Percentiles rank a stretch among this genome's conserved stretches.
Evolutionary conservation across 64 coral and sea anemone genomes (phyloP).

Genomic region (Platygyra sinensis): DNA sequence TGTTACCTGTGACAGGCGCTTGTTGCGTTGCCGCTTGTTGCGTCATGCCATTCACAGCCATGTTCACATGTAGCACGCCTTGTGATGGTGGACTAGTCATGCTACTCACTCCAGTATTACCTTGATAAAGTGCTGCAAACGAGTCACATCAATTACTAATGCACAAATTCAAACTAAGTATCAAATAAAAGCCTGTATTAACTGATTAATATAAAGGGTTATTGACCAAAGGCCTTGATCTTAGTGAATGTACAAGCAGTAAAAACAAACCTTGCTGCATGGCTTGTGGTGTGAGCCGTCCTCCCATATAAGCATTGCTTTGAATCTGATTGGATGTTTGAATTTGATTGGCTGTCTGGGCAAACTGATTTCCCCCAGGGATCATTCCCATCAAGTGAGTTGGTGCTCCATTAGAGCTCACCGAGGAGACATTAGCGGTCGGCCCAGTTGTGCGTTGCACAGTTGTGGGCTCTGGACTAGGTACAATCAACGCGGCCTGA

Average conservation of each 20-base stretch:
- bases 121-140: slow-evolving; percentile 22
- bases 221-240: too few relatives aligned
- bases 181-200: too few relatives aligned
- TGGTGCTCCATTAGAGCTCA: slow-evolving; percentile 33
- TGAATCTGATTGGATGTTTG: slow-evolving; percentile 16
- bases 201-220: too few relatives aligned
- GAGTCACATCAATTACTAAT: not conserved
- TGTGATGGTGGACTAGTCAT: slow-evolving; percentile 24
- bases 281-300: slow-evolving; percentile 74
- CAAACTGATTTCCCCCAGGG: slow-evolving; percentile 38
- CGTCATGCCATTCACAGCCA: not conserved
- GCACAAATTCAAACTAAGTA: too few relatives aligned
- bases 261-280: slow-evolving; percentile 81
- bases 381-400: slow-evolving; percentile 54
- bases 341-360: not conserved
- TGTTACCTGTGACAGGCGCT: not conserved
- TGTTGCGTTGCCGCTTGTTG: slow-evolving; percentile 32
- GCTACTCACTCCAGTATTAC: slow-evolving; percentile 37
- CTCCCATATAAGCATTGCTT: slow-evolving; percentile 54
- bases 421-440: not conserved
- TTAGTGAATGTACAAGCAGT: too few relatives aligned
- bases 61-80: slow-evolving; percentile 59
- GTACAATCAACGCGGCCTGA: slow-evolving; percentile 68
- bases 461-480: slow-evolving; percentile 31
- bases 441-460: slow-evolving; percentile 34